phyloP scores from a whole-genome alignment of 2,888 invertebrate species.

The Drosophila limbata region DNA sequence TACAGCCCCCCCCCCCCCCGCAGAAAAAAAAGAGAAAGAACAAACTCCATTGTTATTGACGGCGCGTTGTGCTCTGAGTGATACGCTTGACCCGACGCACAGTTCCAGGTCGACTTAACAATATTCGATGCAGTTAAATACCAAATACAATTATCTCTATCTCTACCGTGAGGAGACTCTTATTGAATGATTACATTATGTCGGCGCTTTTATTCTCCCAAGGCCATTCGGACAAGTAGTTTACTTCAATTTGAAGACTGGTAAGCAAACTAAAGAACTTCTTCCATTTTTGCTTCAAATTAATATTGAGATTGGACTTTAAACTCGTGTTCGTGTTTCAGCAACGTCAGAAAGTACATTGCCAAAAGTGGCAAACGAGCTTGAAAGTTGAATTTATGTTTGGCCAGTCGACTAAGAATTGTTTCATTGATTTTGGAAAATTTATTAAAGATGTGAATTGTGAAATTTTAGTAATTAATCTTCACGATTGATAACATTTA shows the following conservation, averaged over 20 bases:
- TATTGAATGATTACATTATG: slow-evolving; percentile 10
- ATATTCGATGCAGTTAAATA: slow-evolving; percentile 13
- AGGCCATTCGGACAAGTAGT: background rate
- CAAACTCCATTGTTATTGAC: slow-evolving; percentile 17
- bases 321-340: background rate
- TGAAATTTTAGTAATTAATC: too few relatives aligned
- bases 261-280: background rate
- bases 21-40: background rate
- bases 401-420: background rate
- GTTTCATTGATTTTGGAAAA: background rate
- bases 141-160: slow-evolving; percentile 7
- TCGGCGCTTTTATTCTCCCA: background rate
- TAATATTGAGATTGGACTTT: background rate
- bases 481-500: too few relatives aligned
- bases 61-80: slow-evolving; percentile 9
- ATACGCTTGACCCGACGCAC: slow-evolving; percentile 19
- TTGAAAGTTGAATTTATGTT: background rate
- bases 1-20: background rate
- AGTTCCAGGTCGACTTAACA: slow-evolving; percentile 14
- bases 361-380: background rate
- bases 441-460: too few relatives aligned
- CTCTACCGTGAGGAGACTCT: background rate
- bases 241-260: background rate
- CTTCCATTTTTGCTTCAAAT: background rate
- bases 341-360: background rate